Conservation (phyloP, 2,888 invertebrate species). For the Hipparchia sbordonii region DNA sequence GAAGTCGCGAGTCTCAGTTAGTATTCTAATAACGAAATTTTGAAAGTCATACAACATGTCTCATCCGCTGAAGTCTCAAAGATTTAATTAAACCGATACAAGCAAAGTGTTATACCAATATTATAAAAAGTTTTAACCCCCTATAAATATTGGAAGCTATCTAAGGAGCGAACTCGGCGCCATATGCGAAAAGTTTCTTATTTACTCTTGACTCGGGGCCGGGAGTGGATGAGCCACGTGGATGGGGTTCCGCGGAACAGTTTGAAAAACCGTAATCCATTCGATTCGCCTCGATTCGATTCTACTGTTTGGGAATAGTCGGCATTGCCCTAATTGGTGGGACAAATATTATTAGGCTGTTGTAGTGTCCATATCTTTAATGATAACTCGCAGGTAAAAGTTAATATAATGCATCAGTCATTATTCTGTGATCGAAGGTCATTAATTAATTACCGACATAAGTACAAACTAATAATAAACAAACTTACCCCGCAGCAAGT, state of each 20-base stretch:
- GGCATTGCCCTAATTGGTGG: too few relatives aligned
- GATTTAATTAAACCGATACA: slow-evolving; percentile 36
- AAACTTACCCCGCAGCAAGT: too few relatives aligned
- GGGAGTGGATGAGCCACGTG: slow-evolving; percentile 11
- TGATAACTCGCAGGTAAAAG: neutral
- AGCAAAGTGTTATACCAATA: slow-evolving; percentile 30
- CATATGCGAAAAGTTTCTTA: slow-evolving; percentile 34
- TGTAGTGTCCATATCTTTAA: too few relatives aligned
- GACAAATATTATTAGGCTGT: too few relatives aligned
- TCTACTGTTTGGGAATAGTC: too few relatives aligned
- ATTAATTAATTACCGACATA: too few relatives aligned
- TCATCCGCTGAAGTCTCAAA: slow-evolving; percentile 1
- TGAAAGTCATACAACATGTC: neutral
- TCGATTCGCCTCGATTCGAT: too few relatives aligned
- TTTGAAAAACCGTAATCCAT: neutral
- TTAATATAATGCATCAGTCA: too few relatives aligned
- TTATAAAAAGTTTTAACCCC: slow-evolving; percentile 25
- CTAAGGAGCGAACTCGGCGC: slow-evolving; percentile 21
- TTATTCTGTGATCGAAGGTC: too few relatives aligned
- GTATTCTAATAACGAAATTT: neutral
- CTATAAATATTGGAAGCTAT: slow-evolving; percentile 32
- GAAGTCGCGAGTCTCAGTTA: neutral
- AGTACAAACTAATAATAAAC: too few relatives aligned
- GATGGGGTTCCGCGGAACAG: neutral
- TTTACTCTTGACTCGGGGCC: slow-evolving; percentile 21